These are phyloP conservation scores for Anthoscopus minutus DNA, from an alignment of 2,113 vertebrate species.

Conservation along the genomic window DNA sequence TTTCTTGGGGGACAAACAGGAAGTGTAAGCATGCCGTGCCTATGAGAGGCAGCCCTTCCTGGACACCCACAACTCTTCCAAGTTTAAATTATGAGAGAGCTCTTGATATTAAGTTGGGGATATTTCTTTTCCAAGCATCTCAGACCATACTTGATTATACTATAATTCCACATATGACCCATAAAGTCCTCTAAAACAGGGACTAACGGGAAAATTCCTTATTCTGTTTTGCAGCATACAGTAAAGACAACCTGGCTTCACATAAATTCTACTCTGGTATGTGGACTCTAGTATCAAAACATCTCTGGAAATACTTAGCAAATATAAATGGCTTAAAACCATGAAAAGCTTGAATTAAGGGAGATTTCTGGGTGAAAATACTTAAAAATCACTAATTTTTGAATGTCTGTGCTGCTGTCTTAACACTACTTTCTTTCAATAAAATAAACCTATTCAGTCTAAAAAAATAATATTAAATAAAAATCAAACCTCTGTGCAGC, in stretches of 20 bases:
- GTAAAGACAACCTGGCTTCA: neutral
- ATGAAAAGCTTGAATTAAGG: neutral
- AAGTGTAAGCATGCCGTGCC: neutral
- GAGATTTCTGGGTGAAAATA: neutral
- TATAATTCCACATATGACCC: neutral
- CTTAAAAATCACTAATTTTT: neutral
- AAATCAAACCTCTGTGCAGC: slow-evolving; percentile 78
- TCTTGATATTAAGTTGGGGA: neutral
- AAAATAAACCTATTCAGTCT: neutral
- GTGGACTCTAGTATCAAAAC: neutral
- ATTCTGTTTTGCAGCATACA: neutral
- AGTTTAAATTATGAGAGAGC: neutral
- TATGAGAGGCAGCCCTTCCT: fast-evolving
- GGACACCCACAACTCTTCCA: neutral
- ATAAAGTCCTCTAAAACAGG: neutral
- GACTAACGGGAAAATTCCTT: neutral
- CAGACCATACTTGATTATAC: neutral
- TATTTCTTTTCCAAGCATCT: neutral
- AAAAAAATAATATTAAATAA: neutral
- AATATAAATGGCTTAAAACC: neutral
- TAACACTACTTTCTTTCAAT: neutral
- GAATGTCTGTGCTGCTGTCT: neutral
- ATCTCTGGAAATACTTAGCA: neutral
- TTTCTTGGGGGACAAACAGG: neutral
- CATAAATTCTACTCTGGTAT: neutral